Evolutionary conservation across 1,140 invertebrate species (phyloP).

Genomic region (Diorhabda carinulata): DNA sequence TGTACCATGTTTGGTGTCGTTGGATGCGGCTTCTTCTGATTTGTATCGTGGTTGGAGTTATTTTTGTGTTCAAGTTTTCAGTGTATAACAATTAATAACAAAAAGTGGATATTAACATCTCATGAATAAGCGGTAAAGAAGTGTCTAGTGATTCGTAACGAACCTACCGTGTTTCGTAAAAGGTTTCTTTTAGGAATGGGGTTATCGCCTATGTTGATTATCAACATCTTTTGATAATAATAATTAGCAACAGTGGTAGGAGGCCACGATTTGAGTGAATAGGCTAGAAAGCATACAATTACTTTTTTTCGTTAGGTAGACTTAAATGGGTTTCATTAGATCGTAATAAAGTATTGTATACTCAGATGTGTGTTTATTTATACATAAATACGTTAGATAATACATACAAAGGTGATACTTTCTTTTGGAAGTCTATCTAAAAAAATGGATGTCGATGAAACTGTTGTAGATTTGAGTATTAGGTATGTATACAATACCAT

Average conservation of each 20-base stretch:
- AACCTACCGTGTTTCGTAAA: not conserved
- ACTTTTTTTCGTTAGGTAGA: not conserved
- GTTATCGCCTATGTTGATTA: conserved; percentile 10
- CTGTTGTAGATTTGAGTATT: conserved; percentile 68
- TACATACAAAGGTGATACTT: not conserved
- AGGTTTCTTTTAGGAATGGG: not conserved
- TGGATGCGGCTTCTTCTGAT: conserved; percentile 27
- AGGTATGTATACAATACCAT: conserved; percentile 52
- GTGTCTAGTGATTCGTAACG: not conserved
- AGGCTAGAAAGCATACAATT: not conserved
- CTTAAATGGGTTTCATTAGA: not conserved
- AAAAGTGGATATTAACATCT: not conserved
- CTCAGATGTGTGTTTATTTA: not conserved
- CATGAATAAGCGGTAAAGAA: not conserved
- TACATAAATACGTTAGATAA: not conserved
- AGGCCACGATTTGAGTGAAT: not conserved
- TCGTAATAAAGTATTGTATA: not conserved
- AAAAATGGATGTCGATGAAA: conserved; percentile 58
- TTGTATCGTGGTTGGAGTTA: not conserved
- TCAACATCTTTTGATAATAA: conserved; percentile 14
- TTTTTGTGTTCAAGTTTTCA: not conserved
- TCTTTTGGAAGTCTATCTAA: conserved; percentile 12
- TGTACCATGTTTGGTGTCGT: conserved; percentile 40
- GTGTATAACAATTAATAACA: not conserved
- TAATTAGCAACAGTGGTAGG: conserved; percentile 6